phyloP scores from a whole-genome alignment of 1,140 invertebrate genomes.

The Cyclina sinensis region DNA sequence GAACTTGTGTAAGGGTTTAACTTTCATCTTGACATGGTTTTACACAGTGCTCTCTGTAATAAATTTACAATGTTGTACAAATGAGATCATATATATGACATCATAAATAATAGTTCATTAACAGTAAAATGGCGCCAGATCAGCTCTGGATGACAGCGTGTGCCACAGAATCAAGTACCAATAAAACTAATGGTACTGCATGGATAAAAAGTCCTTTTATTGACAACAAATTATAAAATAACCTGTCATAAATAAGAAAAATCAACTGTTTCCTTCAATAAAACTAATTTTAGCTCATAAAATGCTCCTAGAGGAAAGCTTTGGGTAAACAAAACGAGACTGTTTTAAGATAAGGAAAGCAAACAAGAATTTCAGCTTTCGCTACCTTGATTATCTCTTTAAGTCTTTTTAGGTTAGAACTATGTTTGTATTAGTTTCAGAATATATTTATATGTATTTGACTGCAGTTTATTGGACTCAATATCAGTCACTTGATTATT shows the following conservation, averaged over 20 bases:
- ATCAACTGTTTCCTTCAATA: not conserved
- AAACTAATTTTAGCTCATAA: slow-evolving; percentile 1
- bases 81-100: not conserved
- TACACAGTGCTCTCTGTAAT: too few species aligned
- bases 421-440: too few species aligned
- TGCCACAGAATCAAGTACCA: not conserved
- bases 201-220: not conserved
- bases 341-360: slow-evolving; percentile 21
- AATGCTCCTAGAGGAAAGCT: not conserved
- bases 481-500: too few species aligned
- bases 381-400: not conserved
- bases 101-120: too few species aligned
- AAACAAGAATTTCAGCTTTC: not conserved
- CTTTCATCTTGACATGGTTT: too few species aligned
- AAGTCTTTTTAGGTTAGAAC: not conserved
- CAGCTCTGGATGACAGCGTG: not conserved
- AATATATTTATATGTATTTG: too few species aligned
- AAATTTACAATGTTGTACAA: too few species aligned
- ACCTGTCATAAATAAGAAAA: slow-evolving; percentile 26
- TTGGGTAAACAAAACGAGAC: slow-evolving; percentile 1
- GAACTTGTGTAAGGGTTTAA: too few species aligned
- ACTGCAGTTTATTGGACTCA: too few species aligned
- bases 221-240: slow-evolving; percentile 19
- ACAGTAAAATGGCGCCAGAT: not conserved
- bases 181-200: slow-evolving; percentile 17